Evolutionary conservation across 1,140 invertebrate genomes (phyloP).

Genomic region (Macrosteles quadrilineatus): DNA sequence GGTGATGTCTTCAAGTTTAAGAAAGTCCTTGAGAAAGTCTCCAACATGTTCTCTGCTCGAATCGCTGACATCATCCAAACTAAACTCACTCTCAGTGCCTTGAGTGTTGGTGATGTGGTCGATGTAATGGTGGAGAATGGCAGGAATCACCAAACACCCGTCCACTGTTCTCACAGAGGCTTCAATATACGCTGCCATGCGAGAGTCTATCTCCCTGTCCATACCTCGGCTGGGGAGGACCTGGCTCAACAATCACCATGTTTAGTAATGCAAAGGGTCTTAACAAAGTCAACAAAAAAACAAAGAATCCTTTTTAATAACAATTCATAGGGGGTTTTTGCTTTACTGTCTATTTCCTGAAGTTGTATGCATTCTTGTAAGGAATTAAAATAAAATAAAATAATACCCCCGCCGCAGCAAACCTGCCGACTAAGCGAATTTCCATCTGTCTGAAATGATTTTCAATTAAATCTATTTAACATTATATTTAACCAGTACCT

Average conservation of each 20-base stretch:
- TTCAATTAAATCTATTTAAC: too few species aligned
- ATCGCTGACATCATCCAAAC: slow-evolving; percentile 9
- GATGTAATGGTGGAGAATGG: neutral
- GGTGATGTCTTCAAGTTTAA: neutral
- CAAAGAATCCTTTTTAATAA: too few species aligned
- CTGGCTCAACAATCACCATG: neutral
- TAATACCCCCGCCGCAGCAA: too few species aligned
- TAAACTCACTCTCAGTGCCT: slow-evolving; percentile 8
- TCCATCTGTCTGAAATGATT: too few species aligned
- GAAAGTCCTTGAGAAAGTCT: slow-evolving; percentile 9
- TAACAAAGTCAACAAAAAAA: too few species aligned
- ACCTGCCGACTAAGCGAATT: too few species aligned
- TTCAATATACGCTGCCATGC: neutral
- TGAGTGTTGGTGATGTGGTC: neutral
- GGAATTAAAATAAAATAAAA: too few species aligned
- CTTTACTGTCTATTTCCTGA: too few species aligned
- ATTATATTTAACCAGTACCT: too few species aligned
- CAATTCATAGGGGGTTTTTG: too few species aligned
- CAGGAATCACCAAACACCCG: neutral
- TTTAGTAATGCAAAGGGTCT: too few species aligned
- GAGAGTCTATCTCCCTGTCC: neutral
- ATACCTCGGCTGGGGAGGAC: neutral
- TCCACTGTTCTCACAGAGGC: neutral
- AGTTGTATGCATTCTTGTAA: too few species aligned
- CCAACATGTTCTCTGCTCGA: neutral